Evolutionary conservation across 2,113 vertebrate genomes (phyloP).

Genomic region (Sapayoa aenigma): DNA sequence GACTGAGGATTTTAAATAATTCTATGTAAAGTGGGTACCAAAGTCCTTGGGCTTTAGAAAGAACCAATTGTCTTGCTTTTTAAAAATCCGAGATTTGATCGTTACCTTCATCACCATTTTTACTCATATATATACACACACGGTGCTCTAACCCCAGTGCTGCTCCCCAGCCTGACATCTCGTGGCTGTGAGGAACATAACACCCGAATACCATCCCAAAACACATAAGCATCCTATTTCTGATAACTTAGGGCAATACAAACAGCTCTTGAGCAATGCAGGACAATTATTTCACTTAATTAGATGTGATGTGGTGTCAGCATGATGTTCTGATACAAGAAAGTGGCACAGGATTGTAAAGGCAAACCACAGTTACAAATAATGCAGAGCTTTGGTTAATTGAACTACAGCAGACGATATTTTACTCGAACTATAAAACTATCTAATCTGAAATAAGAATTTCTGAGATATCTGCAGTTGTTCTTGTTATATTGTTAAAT

Average conservation of each 20-base stretch:
- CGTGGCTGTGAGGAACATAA: constrained; percentile 44
- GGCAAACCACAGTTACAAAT: background rate
- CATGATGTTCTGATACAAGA: background rate
- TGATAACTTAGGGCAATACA: constrained; percentile 9
- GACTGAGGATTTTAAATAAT: background rate
- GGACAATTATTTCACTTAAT: constrained; percentile 56
- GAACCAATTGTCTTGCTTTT: background rate
- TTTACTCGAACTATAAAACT: background rate
- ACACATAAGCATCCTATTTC: background rate
- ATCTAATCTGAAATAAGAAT: background rate
- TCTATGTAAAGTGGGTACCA: background rate
- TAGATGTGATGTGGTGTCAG: constrained; percentile 26
- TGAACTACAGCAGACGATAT: background rate
- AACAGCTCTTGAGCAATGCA: constrained; percentile 18
- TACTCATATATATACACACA: accelerated
- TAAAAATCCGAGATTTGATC: background rate
- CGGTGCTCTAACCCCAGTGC: accelerated
- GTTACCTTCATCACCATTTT: background rate
- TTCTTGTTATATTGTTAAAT: background rate
- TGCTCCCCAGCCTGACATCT: constrained; percentile 69
- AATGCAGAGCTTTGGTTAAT: constrained; percentile 10
- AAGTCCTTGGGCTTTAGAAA: background rate
- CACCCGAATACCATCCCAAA: background rate
- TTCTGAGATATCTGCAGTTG: background rate
- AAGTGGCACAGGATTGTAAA: background rate